A percentile compares a stretch with the other conserved stretches of the same genome.
phyloP scores from a whole-genome alignment of 1,140 invertebrate genomes.

The Trichomalopsis sarcophagae region DNA sequence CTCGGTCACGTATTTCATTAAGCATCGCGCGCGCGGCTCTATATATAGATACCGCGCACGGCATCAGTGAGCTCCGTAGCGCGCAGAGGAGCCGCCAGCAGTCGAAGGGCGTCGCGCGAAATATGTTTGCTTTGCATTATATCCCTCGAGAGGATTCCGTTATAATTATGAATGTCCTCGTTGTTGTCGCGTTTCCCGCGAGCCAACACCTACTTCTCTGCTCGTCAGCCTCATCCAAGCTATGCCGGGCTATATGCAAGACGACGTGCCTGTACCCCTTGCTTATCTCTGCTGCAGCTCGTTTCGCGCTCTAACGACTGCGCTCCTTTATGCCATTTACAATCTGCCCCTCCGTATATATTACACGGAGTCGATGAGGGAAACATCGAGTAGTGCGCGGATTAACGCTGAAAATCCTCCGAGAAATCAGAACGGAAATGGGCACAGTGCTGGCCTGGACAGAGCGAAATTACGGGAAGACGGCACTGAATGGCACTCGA shows the following conservation, averaged over 20 bases:
- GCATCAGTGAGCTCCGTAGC: neutral
- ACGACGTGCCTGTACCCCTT: neutral
- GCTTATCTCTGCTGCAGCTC: neutral
- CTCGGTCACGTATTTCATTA: constrained; percentile 76
- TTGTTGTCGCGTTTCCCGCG: neutral
- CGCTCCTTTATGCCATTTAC: too few relatives aligned
- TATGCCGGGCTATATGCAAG: neutral
- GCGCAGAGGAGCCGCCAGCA: neutral
- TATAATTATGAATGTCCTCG: constrained; percentile 70
- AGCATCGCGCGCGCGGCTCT: constrained; percentile 62
- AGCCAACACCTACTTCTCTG: neutral
- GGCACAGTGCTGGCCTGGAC: constrained; percentile 53
- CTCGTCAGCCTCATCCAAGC: neutral
- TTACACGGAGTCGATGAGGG: too few relatives aligned
- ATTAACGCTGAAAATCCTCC: too few relatives aligned
- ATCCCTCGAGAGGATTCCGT: constrained; percentile 64
- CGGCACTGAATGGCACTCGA: constrained; percentile 51
- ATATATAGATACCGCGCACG: neutral
- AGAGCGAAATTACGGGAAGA: constrained; percentile 55
- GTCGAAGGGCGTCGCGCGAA: constrained; percentile 53
- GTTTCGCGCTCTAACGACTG: neutral
- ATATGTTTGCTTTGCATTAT: constrained; percentile 71
- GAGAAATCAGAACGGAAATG: constrained; percentile 46
- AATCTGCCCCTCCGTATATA: too few relatives aligned
- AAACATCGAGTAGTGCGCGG: too few relatives aligned